Evolutionary conservation across 2,797 vertebrate species (phyloP).

Genomic region (Brotula barbata): DNA sequence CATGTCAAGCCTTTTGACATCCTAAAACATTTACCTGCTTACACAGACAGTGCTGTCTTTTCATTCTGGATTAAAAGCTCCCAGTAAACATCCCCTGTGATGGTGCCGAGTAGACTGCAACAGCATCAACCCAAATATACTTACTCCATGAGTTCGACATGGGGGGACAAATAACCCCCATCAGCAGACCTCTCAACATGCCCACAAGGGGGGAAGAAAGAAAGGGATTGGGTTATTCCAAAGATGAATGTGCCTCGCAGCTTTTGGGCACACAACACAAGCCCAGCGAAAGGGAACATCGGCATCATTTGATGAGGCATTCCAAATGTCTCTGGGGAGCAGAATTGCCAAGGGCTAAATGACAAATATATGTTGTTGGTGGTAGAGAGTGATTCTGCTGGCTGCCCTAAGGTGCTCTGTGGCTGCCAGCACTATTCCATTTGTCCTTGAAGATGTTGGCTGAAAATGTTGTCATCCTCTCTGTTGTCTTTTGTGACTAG

Average conservation of each 20-base stretch:
- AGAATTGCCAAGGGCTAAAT: slow-evolving; percentile 76
- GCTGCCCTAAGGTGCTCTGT: slow-evolving; percentile 71
- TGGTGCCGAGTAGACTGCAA: slow-evolving; percentile 40
- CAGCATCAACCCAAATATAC: slow-evolving; percentile 63
- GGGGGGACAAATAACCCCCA: slow-evolving; percentile 76
- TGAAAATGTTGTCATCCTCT: slow-evolving; percentile 73
- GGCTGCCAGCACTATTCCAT: slow-evolving; percentile 73
- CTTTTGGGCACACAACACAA: slow-evolving; percentile 84
- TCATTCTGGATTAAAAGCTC: slow-evolving; percentile 20
- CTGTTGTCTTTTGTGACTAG: slow-evolving; percentile 59
- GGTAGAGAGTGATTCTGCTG: slow-evolving; percentile 73
- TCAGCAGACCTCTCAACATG: slow-evolving; percentile 71
- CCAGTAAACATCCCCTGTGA: slow-evolving; percentile 29
- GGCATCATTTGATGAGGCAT: slow-evolving; percentile 83
- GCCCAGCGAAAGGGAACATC: slow-evolving; percentile 80
- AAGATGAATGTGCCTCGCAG: slow-evolving; percentile 80
- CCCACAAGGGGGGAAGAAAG: slow-evolving; percentile 68
- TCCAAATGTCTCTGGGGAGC: slow-evolving; percentile 74
- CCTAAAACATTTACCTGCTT: slow-evolving; percentile 12
- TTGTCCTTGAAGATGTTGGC: slow-evolving; percentile 81
- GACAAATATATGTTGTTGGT: slow-evolving; percentile 80
- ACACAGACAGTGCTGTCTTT: slow-evolving; percentile 4
- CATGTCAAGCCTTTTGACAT: too few species aligned
- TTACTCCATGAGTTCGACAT: slow-evolving; percentile 65
- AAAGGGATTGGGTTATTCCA: slow-evolving; percentile 79